Evolutionary conservation across 2,888 invertebrate genomes (phyloP).

Genomic region (Lithosia quadra): DNA sequence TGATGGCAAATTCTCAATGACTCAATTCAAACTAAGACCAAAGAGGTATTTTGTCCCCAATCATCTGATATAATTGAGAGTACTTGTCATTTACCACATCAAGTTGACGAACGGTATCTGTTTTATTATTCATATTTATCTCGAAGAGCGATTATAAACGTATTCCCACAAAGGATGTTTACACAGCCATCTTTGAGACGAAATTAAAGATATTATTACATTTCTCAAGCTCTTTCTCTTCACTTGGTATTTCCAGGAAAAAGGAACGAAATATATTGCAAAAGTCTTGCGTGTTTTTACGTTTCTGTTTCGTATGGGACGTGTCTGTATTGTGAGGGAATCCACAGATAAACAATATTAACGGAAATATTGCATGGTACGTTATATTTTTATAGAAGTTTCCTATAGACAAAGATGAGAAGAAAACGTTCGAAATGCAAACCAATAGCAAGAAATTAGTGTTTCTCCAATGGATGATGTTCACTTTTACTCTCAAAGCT

Average conservation of each 20-base stretch:
- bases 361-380: constrained; percentile 51
- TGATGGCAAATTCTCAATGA: constrained; percentile 47
- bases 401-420: not conserved
- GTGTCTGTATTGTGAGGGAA: constrained; percentile 49
- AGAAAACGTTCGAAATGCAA: not conserved
- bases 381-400: constrained; percentile 37
- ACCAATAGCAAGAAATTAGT: not conserved
- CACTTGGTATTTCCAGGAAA: constrained; percentile 56
- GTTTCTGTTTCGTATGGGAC: constrained; percentile 41
- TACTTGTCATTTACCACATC: constrained; percentile 36
- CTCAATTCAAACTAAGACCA: constrained; percentile 52
- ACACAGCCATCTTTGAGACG: constrained; percentile 63
- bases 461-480: not conserved
- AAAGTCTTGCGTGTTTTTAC: constrained; percentile 51
- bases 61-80: constrained; percentile 43
- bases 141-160: constrained; percentile 60
- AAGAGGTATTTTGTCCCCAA: constrained; percentile 30
- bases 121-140: constrained; percentile 63
- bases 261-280: constrained; percentile 59
- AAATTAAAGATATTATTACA: constrained; percentile 78
- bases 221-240: constrained; percentile 62
- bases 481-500: not conserved
- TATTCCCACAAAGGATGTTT: constrained; percentile 66
- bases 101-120: constrained; percentile 40
- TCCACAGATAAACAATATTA: constrained; percentile 58